Evolutionary conservation across 2,113 vertebrate species (phyloP), one percentile per base, ranked within the genome.

Genomic region (Telmatochromis sp.): DNA sequence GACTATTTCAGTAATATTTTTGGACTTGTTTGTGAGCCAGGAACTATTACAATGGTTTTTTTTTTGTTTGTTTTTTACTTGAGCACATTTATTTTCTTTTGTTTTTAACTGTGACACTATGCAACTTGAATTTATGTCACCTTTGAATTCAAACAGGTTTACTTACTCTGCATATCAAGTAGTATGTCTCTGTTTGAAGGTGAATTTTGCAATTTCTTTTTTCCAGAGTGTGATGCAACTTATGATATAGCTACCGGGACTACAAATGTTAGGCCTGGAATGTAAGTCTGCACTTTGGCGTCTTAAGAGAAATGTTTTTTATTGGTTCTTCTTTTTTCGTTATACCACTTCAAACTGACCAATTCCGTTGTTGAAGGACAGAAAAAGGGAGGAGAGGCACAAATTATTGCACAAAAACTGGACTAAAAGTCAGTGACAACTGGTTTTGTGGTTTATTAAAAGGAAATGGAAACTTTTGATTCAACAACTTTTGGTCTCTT

Each of bases 291-390:
- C 31, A 35, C 60, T 35, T 65, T 1, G 60, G 60, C 60, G 7
- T 65, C 31, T 35, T 63, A 63, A 63, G 58, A 63, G 17, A 63
- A 63, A 63, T 19, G 0, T 0, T 1, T 2, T 31, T 28, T 40
- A 5, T 35, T n/a, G 6, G 31, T n/a, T 33, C 31, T 63, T 35
- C 9, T 65, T 65, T 65, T 65, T 65, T 35, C 4, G 0, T 65
- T 35, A 65, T 35, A 19, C 60, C 6, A 35, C 60, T 65, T 65
- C 60, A 65, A 65, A 65, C 60, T 65, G 60, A 35, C 60, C 60
- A n/a, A 12, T n/a, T 12, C 4, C 9, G 33, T 65, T 65, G 60
- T n/a, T 65, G 31, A 63, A 63, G 58, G 58, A n/a, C 1, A 35
- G 31, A 63, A 63, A 63, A n/a, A 3, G 31, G 17, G 31, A 65